Evolutionary conservation across 2,888 invertebrate genomes (phyloP).

Genomic region (Phlogophora meticulosa): DNA sequence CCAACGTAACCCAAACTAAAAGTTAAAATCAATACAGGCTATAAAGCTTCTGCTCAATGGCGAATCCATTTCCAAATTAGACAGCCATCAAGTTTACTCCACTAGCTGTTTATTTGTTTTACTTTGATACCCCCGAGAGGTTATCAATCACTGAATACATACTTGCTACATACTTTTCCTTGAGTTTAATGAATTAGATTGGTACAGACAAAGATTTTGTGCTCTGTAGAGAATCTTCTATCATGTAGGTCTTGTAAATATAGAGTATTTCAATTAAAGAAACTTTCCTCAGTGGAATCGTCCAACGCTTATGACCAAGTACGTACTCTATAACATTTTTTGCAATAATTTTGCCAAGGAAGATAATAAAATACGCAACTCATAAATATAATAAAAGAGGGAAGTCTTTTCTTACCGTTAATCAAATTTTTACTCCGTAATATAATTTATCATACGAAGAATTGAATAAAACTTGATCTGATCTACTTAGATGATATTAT

Average conservation of each 20-base stretch:
- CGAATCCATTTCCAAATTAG: conserved; percentile 73
- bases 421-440: conserved; percentile 16
- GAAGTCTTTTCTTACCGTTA: conserved; percentile 1
- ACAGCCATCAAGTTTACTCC: conserved; percentile 67
- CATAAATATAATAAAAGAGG: neutral
- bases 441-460: conserved; percentile 39
- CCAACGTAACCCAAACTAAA: conserved; percentile 36
- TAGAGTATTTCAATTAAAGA: neutral
- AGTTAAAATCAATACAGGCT: conserved; percentile 45
- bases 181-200: conserved; percentile 44
- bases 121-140: conserved; percentile 60
- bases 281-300: neutral
- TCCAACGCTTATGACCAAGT: neutral
- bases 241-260: neutral
- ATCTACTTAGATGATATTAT: conserved; percentile 48
- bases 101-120: conserved; percentile 62
- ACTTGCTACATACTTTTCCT: conserved; percentile 42
- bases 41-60: conserved; percentile 55
- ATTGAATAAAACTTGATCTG: conserved; percentile 44
- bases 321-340: neutral
- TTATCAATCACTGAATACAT: conserved; percentile 73
- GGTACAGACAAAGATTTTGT: neutral
- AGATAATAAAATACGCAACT: neutral
- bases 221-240: neutral
- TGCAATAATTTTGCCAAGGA: neutral